phyloP scores from a whole-genome alignment of 1,140 invertebrate species.

The Drosophila chauvacae region DNA sequence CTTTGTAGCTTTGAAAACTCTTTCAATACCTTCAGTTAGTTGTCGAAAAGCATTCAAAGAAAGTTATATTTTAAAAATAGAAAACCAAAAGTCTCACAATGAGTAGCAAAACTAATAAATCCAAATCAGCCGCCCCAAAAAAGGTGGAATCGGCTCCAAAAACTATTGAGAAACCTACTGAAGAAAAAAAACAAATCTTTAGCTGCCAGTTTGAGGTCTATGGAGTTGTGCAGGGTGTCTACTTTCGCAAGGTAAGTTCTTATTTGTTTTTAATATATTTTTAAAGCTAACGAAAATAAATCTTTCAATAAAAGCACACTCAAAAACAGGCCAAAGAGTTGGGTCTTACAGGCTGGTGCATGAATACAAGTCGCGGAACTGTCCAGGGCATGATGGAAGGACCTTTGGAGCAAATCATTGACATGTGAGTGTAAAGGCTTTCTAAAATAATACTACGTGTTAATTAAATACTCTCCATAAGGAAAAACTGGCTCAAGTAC shows the following conservation, averaged over 20 bases:
- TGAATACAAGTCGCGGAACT: slow-evolving; percentile 59
- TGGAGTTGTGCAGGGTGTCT: slow-evolving; percentile 61
- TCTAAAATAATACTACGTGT: too few species aligned
- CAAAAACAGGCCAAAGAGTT: slow-evolving; percentile 50
- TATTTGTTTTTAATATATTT: too few species aligned
- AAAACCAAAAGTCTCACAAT: slow-evolving; percentile 16
- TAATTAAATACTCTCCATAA: slow-evolving; percentile 1
- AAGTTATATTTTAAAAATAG: neutral
- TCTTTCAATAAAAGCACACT: slow-evolving; percentile 33
- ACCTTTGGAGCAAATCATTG: slow-evolving; percentile 40
- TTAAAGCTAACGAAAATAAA: too few species aligned
- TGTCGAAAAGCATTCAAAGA: neutral
- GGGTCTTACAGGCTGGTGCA: slow-evolving; percentile 64
- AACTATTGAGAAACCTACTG: neutral
- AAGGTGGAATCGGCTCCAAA: neutral
- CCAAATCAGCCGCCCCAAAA: neutral
- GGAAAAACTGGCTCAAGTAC: slow-evolving; percentile 63
- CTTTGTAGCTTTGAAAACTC: neutral
- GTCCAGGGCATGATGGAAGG: slow-evolving; percentile 65
- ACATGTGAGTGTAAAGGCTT: slow-evolving; percentile 40
- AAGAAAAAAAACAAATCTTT: slow-evolving; percentile 18
- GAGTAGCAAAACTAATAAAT: slow-evolving; percentile 57
- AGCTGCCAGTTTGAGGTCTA: slow-evolving; percentile 56
- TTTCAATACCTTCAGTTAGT: neutral
- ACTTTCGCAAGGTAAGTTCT: slow-evolving; percentile 53